Evolutionary conservation across 2,113 vertebrate species (phyloP).

Genomic region (Scophthalmus maximus): DNA sequence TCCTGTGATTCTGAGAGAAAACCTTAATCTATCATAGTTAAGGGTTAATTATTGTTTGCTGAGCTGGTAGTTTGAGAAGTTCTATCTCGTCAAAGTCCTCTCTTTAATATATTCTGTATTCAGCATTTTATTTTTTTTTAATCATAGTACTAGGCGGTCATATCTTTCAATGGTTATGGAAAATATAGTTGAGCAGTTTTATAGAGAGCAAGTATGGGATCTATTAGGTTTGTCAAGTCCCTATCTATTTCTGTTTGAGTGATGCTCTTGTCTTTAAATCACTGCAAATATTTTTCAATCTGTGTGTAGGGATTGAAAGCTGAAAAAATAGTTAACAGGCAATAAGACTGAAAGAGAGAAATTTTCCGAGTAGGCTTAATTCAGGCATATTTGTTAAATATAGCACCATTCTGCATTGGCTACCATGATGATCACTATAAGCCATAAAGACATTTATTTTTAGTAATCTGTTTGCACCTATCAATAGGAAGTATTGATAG

Average conservation of each 20-base stretch:
- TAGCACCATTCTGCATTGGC: too few relatives aligned
- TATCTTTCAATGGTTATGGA: slow-evolving; percentile 25
- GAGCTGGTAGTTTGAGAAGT: too few relatives aligned
- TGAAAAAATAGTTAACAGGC: too few relatives aligned
- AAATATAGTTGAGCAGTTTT: slow-evolving; percentile 1
- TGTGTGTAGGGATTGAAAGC: neutral
- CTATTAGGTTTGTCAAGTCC: slow-evolving; percentile 3
- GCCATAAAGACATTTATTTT: too few relatives aligned
- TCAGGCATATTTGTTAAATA: too few relatives aligned
- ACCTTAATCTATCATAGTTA: too few relatives aligned
- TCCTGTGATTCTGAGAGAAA: neutral
- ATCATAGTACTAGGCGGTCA: neutral
- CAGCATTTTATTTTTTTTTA: too few relatives aligned
- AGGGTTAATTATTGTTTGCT: slow-evolving; percentile 7
- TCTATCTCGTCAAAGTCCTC: too few relatives aligned
- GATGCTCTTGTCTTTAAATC: neutral
- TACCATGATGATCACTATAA: too few relatives aligned
- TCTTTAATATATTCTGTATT: too few relatives aligned
- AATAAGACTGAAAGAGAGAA: neutral
- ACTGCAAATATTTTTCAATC: neutral
- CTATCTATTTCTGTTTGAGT: slow-evolving; percentile 7
- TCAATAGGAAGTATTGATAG: too few relatives aligned
- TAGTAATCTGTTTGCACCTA: too few relatives aligned
- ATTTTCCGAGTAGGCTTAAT: neutral
- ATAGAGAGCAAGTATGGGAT: slow-evolving; percentile 5